Base-by-base conservation (phyloP, 2,797 vertebrate species). In the Clarias laeviceps region DNA sequence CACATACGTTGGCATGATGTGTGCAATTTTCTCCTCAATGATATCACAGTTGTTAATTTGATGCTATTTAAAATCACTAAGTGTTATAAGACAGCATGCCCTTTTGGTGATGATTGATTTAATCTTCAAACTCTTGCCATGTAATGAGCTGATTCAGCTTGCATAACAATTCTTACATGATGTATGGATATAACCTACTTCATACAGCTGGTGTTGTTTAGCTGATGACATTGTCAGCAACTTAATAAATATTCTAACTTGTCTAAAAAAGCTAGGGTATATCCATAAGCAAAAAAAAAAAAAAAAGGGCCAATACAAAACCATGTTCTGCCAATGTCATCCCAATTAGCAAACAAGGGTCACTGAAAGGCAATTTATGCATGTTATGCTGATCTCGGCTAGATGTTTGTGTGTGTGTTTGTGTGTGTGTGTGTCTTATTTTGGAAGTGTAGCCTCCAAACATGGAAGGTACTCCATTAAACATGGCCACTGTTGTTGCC, bases 101-200 rank as follows among this genome's bases (percentile, higher is more conserved):
- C 64, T 81, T 5, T 27, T 50, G 34, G 34, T 40, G 77, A 59
- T 64, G 79, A 81, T 81, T 81, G 64, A 66, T 81, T 68, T 54
- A 3, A 56, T 82, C 9, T 82, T 45, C 27, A 66, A 2, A 68
- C 40, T 68, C 40, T 32, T 12, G 1, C 45, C 18, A 22, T 68
- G 29, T 82, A 82, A 82, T 37, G 45, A 57, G 50, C 65, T 82
- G 80, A 82, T 82, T 82, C 80, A 57, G 80, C 80, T 82, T 50
- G n/a, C 29, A 18, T 29, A 57, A 57, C 64, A 12, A 57, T 82
- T n/a, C 29, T 37, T 34, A 50, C 6, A 69, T 69, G 65, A 82
- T 69, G 34, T 69, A 82, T 57, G 45, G 32, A 82, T 45, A 57
- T 69, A 57, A 57, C 80, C 80, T 69, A 68, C 27, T 34, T 68